Evolutionary conservation across 1,140 invertebrate species (phyloP).

Genomic region (Palaemon carinicauda): DNA sequence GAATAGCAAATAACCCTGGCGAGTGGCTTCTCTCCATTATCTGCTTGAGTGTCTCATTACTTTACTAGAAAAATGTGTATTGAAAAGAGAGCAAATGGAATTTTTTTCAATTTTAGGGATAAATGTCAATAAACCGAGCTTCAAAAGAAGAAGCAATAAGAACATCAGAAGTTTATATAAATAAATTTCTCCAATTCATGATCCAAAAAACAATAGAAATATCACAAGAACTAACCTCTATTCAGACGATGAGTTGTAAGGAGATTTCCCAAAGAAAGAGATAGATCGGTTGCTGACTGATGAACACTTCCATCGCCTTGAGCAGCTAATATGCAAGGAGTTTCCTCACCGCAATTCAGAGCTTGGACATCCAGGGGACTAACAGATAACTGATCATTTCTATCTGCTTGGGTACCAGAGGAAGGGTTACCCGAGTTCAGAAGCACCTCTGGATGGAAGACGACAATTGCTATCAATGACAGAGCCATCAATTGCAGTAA

Average conservation of each 20-base stretch:
- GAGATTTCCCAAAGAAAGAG: slow-evolving; percentile 53
- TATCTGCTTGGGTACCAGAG: slow-evolving; percentile 17
- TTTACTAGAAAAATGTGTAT: no score
- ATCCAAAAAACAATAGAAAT: neutral
- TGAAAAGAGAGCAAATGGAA: no score
- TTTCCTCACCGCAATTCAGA: slow-evolving; percentile 54
- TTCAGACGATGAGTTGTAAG: slow-evolving; percentile 52
- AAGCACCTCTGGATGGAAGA: slow-evolving; percentile 71
- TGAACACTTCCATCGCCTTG: slow-evolving; percentile 41
- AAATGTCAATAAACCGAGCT: no score
- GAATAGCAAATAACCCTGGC: no score
- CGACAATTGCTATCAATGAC: slow-evolving; percentile 76
- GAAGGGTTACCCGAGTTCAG: slow-evolving; percentile 13
- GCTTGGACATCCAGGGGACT: slow-evolving; percentile 47
- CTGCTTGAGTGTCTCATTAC: no score
- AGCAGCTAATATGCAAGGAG: slow-evolving; percentile 55
- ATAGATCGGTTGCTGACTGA: slow-evolving; percentile 33
- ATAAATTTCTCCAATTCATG: no score
- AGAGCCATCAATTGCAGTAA: slow-evolving; percentile 76
- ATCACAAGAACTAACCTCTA: slow-evolving; percentile 41
- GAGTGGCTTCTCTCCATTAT: no score
- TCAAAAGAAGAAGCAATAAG: no score
- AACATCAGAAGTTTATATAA: no score
- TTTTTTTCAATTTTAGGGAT: no score
- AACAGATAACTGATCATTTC: slow-evolving; percentile 33